phyloP scores from a whole-genome alignment of 1,140 invertebrate genomes.

The Pogonus chalceus region DNA sequence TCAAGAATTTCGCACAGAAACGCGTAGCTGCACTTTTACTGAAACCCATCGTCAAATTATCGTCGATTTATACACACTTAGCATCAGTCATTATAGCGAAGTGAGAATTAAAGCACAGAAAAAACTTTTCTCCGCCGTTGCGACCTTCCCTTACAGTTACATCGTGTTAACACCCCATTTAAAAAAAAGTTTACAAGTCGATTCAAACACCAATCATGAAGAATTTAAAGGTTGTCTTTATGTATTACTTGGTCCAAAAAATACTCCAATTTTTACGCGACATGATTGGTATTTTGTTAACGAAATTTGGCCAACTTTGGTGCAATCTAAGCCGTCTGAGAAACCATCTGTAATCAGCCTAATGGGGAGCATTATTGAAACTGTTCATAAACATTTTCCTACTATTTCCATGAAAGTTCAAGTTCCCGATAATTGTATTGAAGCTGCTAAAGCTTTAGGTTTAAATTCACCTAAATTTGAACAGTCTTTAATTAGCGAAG shows the following conservation, averaged over 20 bases:
- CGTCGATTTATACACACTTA: slow-evolving; percentile 50
- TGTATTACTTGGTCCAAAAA: slow-evolving; percentile 57
- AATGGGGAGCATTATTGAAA: slow-evolving; percentile 50
- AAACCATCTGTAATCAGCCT: slow-evolving; percentile 69
- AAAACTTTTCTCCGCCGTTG: slow-evolving; percentile 40
- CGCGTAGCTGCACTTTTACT: slow-evolving; percentile 37
- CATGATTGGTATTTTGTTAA: slow-evolving; percentile 65
- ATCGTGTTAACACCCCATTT: slow-evolving; percentile 47
- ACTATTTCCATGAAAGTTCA: slow-evolving; percentile 47
- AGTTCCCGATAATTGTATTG: slow-evolving; percentile 43
- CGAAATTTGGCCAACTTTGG: slow-evolving; percentile 63
- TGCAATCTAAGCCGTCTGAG: slow-evolving; percentile 64
- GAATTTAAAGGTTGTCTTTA: slow-evolving; percentile 73
- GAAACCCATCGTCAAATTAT: slow-evolving; percentile 50
- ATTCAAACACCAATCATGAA: slow-evolving; percentile 53
- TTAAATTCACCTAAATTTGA: slow-evolving; percentile 11
- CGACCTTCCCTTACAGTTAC: slow-evolving; percentile 50
- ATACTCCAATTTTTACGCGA: slow-evolving; percentile 50
- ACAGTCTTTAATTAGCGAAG: slow-evolving; percentile 23
- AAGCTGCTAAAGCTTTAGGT: slow-evolving; percentile 40
- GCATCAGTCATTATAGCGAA: slow-evolving; percentile 58
- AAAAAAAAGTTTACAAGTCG: slow-evolving; percentile 45
- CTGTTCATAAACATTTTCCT: slow-evolving; percentile 39
- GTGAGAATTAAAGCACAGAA: slow-evolving; percentile 54
- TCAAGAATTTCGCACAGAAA: slow-evolving; percentile 49